These are phyloP conservation scores for Panurus biarmicus DNA, from an alignment of 2,113 vertebrate species.

Conservation along the genomic window DNA sequence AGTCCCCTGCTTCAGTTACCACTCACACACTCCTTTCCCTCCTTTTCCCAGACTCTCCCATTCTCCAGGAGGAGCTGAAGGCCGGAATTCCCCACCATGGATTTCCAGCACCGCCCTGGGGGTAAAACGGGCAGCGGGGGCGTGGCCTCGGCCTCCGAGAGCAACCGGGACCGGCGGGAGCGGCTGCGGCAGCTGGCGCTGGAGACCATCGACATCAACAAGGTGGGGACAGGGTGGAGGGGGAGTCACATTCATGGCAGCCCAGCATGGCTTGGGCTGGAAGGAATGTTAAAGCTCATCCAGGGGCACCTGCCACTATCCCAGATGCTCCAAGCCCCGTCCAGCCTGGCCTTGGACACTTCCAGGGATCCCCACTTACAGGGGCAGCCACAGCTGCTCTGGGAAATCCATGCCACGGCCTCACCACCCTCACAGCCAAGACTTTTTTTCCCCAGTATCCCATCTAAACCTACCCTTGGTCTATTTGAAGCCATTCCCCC, in stretches of 20 bases:
- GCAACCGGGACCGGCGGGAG: conserved; percentile 90
- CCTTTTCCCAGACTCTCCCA: not conserved
- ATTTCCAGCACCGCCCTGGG: conserved; percentile 95
- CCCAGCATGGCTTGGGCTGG: rapidly evolving
- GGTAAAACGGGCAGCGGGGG: conserved; percentile 96
- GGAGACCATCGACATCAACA: conserved; percentile 98
- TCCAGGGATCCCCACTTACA: not conserved
- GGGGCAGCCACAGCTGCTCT: not conserved
- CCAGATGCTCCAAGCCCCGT: rapidly evolving
- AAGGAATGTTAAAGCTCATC: not conserved
- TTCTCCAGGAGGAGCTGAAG: not conserved
- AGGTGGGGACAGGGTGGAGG: conserved; percentile 60
- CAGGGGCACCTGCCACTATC: rapidly evolving
- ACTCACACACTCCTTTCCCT: rapidly evolving
- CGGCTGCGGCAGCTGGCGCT: conserved; percentile 89
- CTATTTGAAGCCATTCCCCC: not conserved
- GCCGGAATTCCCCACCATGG: conserved; percentile 68
- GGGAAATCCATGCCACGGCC: rapidly evolving
- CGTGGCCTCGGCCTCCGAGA: conserved; percentile 92
- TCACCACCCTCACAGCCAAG: rapidly evolving
- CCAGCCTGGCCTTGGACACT: not conserved
- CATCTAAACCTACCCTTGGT: not conserved
- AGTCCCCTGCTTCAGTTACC: rapidly evolving
- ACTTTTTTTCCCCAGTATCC: not conserved
- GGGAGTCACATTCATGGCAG: rapidly evolving